These are phyloP conservation scores for Siderastrea radians DNA, from an alignment of 92 coral and sea anemone genomes.

Conservation along the genomic window DNA sequence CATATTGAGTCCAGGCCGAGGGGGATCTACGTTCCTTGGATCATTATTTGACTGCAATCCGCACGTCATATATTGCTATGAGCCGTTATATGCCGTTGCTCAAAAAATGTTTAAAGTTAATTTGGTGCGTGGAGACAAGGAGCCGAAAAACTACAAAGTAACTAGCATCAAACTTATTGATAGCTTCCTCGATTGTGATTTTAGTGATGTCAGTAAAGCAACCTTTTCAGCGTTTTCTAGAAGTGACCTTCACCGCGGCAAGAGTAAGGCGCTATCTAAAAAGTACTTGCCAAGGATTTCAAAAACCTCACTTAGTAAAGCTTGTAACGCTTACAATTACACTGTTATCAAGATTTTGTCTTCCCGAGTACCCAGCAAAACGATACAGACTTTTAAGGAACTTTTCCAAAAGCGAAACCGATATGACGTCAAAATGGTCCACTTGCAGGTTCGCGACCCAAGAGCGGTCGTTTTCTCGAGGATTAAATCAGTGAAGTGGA, in stretches of 20 bases:
- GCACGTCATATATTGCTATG: slow-evolving; percentile 53
- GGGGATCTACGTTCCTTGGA: slow-evolving; percentile 76
- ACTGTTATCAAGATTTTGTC: slow-evolving; percentile 58
- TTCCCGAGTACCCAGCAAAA: slow-evolving; percentile 33
- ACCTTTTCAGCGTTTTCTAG: too few relatives aligned
- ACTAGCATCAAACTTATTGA: slow-evolving; percentile 1
- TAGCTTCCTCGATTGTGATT: slow-evolving; percentile 41
- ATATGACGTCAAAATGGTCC: slow-evolving; percentile 35
- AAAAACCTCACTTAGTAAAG: neutral
- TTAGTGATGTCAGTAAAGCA: neutral
- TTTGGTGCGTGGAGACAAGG: neutral
- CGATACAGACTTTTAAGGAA: slow-evolving; percentile 19
- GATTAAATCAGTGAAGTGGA: slow-evolving; percentile 37
- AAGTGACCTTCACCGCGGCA: neutral
- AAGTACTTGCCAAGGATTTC: neutral
- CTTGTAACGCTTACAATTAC: slow-evolving; percentile 19
- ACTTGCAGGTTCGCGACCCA: slow-evolving; percentile 70
- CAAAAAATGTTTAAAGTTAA: neutral
- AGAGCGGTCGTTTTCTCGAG: slow-evolving; percentile 60
- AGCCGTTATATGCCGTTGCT: slow-evolving; percentile 40
- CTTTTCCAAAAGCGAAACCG: slow-evolving; percentile 14
- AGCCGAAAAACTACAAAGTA: neutral
- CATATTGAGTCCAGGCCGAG: slow-evolving; percentile 64
- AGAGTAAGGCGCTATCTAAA: neutral
- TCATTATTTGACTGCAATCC: slow-evolving; percentile 52